Conservation (phyloP, 1,140 invertebrate species). For the Drosophila tsacasi region DNA sequence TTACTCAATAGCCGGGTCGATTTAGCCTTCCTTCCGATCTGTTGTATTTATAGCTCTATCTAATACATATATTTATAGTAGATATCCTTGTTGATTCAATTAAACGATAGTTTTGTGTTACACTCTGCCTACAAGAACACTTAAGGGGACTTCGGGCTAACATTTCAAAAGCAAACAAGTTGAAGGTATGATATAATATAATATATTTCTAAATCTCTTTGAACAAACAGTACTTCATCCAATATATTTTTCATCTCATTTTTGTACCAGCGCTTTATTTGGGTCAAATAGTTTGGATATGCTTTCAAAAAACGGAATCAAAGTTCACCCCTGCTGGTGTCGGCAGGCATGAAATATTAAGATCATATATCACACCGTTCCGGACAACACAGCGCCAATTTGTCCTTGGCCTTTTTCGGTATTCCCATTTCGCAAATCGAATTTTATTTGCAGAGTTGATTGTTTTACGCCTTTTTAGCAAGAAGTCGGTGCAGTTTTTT, state of each 20-base stretch:
- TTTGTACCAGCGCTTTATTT: background rate
- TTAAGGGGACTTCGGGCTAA: background rate
- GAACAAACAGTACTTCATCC: background rate
- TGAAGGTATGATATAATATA: background rate
- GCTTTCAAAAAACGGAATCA: background rate
- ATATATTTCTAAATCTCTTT: background rate
- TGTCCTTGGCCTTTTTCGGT: slow-evolving; percentile 55
- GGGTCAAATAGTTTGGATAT: slow-evolving; percentile 18
- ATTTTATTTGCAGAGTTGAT: slow-evolving; percentile 79
- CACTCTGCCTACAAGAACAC: background rate
- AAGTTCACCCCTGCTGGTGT: slow-evolving; percentile 11
- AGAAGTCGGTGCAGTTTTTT: slow-evolving; percentile 66
- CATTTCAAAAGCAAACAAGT: background rate
- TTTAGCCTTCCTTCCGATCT: too few species aligned
- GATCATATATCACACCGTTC: slow-evolving; percentile 46
- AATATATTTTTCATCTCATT: background rate
- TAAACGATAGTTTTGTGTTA: too few species aligned
- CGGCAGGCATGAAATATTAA: slow-evolving; percentile 29
- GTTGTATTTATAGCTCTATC: too few species aligned
- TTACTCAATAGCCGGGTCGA: background rate
- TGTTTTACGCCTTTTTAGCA: slow-evolving; percentile 81
- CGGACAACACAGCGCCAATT: slow-evolving; percentile 57
- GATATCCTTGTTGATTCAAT: too few species aligned
- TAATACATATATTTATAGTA: too few species aligned
- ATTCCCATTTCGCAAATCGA: slow-evolving; percentile 69